Evolutionary conservation across 2,113 vertebrate genomes (phyloP).

Genomic region (Mobula hypostoma): DNA sequence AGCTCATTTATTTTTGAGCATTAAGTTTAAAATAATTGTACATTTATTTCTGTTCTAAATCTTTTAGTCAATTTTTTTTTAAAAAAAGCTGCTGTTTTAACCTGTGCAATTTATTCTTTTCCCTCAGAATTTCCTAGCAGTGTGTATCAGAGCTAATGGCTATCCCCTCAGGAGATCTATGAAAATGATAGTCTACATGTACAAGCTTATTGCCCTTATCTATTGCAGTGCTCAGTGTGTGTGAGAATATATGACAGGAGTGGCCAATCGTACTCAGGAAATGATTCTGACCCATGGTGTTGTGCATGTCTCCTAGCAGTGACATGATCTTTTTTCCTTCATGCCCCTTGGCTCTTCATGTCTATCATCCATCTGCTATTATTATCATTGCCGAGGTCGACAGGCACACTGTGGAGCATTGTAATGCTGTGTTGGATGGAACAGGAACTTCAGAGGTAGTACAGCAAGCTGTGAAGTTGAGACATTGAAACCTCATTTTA

Average conservation of each 20-base stretch:
- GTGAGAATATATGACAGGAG: neutral
- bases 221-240: neutral
- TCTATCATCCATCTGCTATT: slow-evolving; percentile 24
- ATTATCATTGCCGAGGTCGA: neutral
- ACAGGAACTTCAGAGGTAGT: neutral
- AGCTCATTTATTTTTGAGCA: neutral
- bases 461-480: neutral
- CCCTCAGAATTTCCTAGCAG: neutral
- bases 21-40: neutral
- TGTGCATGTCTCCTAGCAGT: neutral
- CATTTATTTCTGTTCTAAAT: slow-evolving; percentile 1
- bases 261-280: slow-evolving; percentile 23
- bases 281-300: slow-evolving; percentile 20
- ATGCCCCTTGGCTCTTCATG: neutral
- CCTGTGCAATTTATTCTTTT: neutral
- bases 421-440: neutral
- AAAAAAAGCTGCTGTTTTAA: neutral
- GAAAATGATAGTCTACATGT: slow-evolving; percentile 6
- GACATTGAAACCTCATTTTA: slow-evolving; percentile 10
- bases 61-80: neutral
- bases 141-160: neutral
- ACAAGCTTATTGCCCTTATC: slow-evolving; percentile 8
- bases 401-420: neutral
- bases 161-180: neutral
- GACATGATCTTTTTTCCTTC: slow-evolving; percentile 15